Evolutionary conservation across 2,113 vertebrate genomes (phyloP).

Genomic region (Thryonomys swinderianus): DNA sequence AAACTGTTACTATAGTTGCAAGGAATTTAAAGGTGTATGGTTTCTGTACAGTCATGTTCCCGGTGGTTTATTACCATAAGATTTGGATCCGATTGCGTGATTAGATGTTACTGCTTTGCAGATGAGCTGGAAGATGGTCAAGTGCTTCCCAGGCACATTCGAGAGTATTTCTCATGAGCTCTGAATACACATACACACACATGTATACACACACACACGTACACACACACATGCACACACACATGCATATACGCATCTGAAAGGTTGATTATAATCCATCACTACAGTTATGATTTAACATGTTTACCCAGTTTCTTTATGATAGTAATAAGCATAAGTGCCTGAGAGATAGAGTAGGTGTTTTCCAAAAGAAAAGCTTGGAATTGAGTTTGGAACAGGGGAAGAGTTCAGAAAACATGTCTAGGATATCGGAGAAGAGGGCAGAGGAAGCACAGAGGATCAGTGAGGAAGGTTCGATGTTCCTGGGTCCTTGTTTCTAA

Average conservation of each 20-base stretch:
- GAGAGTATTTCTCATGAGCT: background rate
- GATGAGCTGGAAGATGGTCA: conserved; percentile 13
- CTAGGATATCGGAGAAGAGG: background rate
- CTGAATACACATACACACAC: background rate
- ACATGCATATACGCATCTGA: background rate
- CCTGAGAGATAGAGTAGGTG: background rate
- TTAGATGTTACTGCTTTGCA: conserved; percentile 26
- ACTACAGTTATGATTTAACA: background rate
- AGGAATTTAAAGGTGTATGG: conserved; percentile 54
- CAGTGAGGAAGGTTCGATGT: background rate
- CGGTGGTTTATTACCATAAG: background rate
- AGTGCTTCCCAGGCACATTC: background rate
- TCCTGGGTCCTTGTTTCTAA: background rate
- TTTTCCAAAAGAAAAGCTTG: background rate
- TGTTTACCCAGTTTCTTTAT: background rate
- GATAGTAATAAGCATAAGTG: background rate
- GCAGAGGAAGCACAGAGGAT: background rate
- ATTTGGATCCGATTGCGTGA: conserved; percentile 33
- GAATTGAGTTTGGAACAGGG: background rate
- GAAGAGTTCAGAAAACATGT: background rate
- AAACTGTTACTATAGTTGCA: conserved; percentile 33
- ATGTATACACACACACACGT: no score
- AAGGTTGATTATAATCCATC: background rate
- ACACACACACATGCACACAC: no score
- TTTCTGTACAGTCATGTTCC: background rate